Conservation (phyloP, 2,797 vertebrate genomes). For the Buphagus erythrorhynchus region DNA sequence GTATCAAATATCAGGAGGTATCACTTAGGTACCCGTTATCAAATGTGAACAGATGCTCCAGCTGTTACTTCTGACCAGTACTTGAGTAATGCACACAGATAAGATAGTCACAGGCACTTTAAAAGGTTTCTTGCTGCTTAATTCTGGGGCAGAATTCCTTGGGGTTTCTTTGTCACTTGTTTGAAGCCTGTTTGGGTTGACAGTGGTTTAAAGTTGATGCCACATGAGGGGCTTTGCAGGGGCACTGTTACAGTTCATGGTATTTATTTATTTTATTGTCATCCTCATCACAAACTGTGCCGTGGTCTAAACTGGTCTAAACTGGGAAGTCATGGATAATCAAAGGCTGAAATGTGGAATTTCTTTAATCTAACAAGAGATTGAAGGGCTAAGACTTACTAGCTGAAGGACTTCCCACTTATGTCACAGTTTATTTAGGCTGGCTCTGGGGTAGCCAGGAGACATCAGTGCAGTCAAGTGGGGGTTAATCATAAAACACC, state of each 20-base stretch:
- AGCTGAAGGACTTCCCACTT: background rate
- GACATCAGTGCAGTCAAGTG: background rate
- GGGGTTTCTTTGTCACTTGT: background rate
- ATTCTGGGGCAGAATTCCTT: background rate
- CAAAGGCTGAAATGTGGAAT: background rate
- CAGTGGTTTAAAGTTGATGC: background rate
- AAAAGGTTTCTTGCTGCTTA: background rate
- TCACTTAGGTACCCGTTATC: constrained; percentile 8
- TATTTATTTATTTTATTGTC: background rate
- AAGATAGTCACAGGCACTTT: background rate
- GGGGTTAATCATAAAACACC: background rate
- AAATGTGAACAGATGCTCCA: constrained; percentile 11
- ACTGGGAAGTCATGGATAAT: background rate
- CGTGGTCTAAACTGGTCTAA: background rate
- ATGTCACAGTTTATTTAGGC: background rate
- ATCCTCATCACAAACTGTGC: background rate
- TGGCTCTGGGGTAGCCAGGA: background rate
- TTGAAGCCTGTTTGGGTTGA: background rate
- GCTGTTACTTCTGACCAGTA: constrained; percentile 1
- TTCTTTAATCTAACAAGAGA: background rate
- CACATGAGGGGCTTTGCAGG: background rate
- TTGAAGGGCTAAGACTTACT: background rate
- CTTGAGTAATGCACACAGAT: background rate
- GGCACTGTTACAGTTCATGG: background rate
- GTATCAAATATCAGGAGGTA: constrained; percentile 70